Percentiles rank a stretch among this genome's conserved stretches.
Conservation (phyloP, 2,888 invertebrate species). For the Opisthograptis luteolata region DNA sequence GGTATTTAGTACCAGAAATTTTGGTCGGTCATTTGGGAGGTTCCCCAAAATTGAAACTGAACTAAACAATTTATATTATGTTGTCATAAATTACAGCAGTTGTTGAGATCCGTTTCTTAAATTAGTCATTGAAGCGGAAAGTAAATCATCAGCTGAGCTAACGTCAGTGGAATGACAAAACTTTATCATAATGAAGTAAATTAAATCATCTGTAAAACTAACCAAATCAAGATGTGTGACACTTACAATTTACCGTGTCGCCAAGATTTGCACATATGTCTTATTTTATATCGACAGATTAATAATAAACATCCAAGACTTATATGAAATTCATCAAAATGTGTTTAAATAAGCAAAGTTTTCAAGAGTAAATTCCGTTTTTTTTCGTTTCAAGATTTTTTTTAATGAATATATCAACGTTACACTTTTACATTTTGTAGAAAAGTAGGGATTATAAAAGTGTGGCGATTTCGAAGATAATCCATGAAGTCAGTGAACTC, state of each 20-base stretch:
- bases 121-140: slow-evolving; percentile 31
- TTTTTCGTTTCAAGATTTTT: neutral
- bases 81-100: slow-evolving; percentile 29
- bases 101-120: slow-evolving; percentile 34
- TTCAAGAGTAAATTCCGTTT: neutral
- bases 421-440: no score
- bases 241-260: slow-evolving; percentile 6
- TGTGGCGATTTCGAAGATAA: no score
- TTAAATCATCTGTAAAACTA: slow-evolving; percentile 8
- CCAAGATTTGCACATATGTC: slow-evolving; percentile 6
- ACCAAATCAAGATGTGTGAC: slow-evolving; percentile 5
- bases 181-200: neutral
- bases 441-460: no score
- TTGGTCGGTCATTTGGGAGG: slow-evolving; percentile 28
- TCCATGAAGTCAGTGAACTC: no score
- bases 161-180: slow-evolving; percentile 1
- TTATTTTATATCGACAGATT: slow-evolving; percentile 9
- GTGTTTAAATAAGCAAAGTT: slow-evolving; percentile 1
- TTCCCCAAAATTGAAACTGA: slow-evolving; percentile 30
- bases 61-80: slow-evolving; percentile 33
- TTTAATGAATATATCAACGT: neutral
- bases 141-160: slow-evolving; percentile 9
- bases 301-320: slow-evolving; percentile 16
- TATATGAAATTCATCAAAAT: slow-evolving; percentile 1
- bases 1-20: slow-evolving; percentile 27